Conservation (phyloP, 2,113 vertebrate genomes). For the Sigmodon hispidus region DNA sequence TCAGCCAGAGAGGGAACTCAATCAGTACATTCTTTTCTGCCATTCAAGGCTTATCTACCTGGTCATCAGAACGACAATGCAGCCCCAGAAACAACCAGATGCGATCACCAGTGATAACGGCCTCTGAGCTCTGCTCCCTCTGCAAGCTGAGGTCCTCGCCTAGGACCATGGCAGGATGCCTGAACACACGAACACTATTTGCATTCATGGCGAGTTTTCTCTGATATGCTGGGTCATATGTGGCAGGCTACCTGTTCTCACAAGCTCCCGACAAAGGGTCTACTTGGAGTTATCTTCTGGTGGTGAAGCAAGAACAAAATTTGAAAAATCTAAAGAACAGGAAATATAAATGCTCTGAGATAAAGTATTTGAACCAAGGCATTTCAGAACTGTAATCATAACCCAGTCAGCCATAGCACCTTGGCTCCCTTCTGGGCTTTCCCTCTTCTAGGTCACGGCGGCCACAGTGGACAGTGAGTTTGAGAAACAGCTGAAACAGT, state of each 20-base stretch:
- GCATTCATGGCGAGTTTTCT: slow-evolving; percentile 55
- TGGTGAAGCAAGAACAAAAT: not conserved
- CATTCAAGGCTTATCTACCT: slow-evolving; percentile 38
- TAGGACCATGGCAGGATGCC: slow-evolving; percentile 51
- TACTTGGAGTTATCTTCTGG: not conserved
- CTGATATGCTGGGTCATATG: slow-evolving; percentile 50
- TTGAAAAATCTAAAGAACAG: slow-evolving; percentile 3
- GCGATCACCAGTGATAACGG: slow-evolving; percentile 56
- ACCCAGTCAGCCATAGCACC: not conserved
- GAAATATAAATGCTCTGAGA: slow-evolving; percentile 45
- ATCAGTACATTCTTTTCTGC: slow-evolving; percentile 23
- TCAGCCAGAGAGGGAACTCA: not conserved
- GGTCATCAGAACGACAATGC: slow-evolving; percentile 45
- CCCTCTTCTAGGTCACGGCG: not conserved
- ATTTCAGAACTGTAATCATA: slow-evolving; percentile 24
- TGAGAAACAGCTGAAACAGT: not conserved
- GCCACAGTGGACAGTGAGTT: not conserved
- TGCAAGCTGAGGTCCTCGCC: slow-evolving; percentile 57
- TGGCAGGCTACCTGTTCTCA: slow-evolving; percentile 41
- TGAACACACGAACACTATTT: slow-evolving; percentile 28
- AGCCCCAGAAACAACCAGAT: slow-evolving; percentile 62
- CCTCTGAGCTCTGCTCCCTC: slow-evolving; percentile 32
- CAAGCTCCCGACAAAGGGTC: slow-evolving; percentile 40
- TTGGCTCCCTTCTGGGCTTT: not conserved
- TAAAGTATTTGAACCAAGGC: not conserved